Evolutionary conservation across 2,888 invertebrate genomes (phyloP).

Genomic region (Halocaridina rubra): DNA sequence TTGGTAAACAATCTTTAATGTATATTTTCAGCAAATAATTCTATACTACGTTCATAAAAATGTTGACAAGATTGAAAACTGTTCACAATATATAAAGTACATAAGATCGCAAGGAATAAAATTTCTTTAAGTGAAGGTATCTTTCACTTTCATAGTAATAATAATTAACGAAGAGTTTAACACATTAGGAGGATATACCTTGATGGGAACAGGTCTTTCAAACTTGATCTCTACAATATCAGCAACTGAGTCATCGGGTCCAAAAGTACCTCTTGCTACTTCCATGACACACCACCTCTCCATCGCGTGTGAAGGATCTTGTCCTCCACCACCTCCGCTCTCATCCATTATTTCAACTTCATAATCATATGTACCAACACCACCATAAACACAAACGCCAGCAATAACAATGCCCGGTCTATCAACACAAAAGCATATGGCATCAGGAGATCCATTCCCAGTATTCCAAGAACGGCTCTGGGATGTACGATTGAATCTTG

Average conservation of each 20-base stretch:
- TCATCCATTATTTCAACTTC: slow-evolving; percentile 89
- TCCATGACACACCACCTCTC: slow-evolving; percentile 86
- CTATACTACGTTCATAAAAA: too few relatives aligned
- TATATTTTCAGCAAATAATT: too few relatives aligned
- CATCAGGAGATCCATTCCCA: slow-evolving; percentile 95
- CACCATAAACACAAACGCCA: slow-evolving; percentile 91
- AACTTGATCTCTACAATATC: slow-evolving; percentile 89
- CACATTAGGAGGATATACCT: too few relatives aligned
- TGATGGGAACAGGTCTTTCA: slow-evolving; percentile 85
- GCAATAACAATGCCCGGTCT: slow-evolving; percentile 87
- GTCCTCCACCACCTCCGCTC: slow-evolving; percentile 53
- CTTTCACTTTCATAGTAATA: too few relatives aligned
- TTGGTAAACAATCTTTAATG: too few relatives aligned
- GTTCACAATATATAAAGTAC: too few relatives aligned
- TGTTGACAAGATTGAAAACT: too few relatives aligned
- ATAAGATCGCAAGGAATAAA: too few relatives aligned
- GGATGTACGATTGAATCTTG: slow-evolving; percentile 90
- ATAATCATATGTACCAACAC: slow-evolving; percentile 89
- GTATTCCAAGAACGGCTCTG: slow-evolving; percentile 95
- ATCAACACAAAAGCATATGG: slow-evolving; percentile 94
- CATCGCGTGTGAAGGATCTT: slow-evolving; percentile 47
- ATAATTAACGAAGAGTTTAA: too few relatives aligned
- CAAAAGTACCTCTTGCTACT: slow-evolving; percentile 84
- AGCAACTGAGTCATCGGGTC: slow-evolving; percentile 82
- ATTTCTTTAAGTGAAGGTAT: too few relatives aligned